Evolutionary conservation across 2,888 invertebrate species (phyloP).

Genomic region (Phrixothrix hirtus): DNA sequence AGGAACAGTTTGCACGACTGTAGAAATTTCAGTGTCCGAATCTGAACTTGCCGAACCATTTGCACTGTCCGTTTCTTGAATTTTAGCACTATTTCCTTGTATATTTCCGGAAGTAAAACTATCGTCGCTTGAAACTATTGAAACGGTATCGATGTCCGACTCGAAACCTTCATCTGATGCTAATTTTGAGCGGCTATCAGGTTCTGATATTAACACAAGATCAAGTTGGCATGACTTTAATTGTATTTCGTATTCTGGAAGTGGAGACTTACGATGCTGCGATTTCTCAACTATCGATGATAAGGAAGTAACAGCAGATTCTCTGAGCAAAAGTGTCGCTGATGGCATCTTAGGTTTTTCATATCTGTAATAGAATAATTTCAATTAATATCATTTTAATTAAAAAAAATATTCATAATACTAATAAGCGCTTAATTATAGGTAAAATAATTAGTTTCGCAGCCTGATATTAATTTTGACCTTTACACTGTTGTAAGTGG

Average conservation of each 20-base stretch:
- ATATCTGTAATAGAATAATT: conserved; percentile 53
- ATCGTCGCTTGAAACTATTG: conserved; percentile 54
- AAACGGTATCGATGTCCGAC: conserved; percentile 55
- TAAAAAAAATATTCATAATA: not conserved
- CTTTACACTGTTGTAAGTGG: too few relatives aligned
- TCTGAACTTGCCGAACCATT: conserved; percentile 53
- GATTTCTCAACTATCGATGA: conserved; percentile 52
- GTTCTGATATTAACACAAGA: conserved; percentile 37
- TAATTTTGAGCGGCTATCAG: conserved; percentile 1
- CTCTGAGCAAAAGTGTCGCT: conserved; percentile 50
- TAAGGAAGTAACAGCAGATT: conserved; percentile 47
- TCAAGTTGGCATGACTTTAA: conserved; percentile 47
- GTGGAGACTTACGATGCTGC: conserved; percentile 41
- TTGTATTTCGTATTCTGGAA: conserved; percentile 48
- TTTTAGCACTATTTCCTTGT: conserved; percentile 34
- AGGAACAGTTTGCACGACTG: conserved; percentile 8
- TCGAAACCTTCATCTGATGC: conserved; percentile 57
- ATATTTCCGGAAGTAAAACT: conserved; percentile 43
- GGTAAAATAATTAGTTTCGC: too few relatives aligned
- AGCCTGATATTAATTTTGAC: too few relatives aligned
- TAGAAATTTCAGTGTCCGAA: conserved; percentile 48
- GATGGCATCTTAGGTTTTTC: conserved; percentile 49
- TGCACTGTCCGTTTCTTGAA: conserved; percentile 54
- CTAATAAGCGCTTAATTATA: not conserved
- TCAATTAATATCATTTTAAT: too few relatives aligned